Evolutionary conservation across 2,888 invertebrate species (phyloP), one percentile per base, ranked within the genome.

Genomic region (Seira musarum): DNA sequence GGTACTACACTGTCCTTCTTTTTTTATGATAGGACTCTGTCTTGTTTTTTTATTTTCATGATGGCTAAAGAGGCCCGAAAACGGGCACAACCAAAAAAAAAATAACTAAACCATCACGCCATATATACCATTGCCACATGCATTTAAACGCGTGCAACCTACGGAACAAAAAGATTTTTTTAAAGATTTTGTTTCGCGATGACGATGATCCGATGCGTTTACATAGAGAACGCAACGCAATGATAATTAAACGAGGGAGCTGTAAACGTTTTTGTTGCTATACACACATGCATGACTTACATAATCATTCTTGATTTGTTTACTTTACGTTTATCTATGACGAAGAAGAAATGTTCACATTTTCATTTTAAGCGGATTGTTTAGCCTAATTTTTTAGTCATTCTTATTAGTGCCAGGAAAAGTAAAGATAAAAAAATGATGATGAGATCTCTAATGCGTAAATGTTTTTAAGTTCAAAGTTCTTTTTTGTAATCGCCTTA

Each of bases 1-100:
- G 49, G 49, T 49, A 49, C 49, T n/a, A 49, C 15, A 49, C 49
- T 49, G 49, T n/a, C 49, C 49, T 13, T 49, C 49, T 49, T 49
- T 49, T n/a, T 49, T 49, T 49, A 5, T 49, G 15, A 49, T 3
- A 13, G 13, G 49, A 13, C 15, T 30, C 8, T 30, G n/a, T n/a
- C n/a, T n/a, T n/a, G n/a, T n/a, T n/a, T n/a, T n/a, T n/a, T n/a
- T 40, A 13, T 40, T 40, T 40, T 40, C 40, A 13, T 49, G 15
- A 49, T 49, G 49, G 49, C 30, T 8, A 49, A 49, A 13, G 49
- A 49, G 49, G 49, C 49, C 49, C 17, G 17, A 49, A n/a, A 49
- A 2, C 30, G 30, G 30, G 30, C 30, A 30, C 49, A 49, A 49
- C 15, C 3, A 49, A 49, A 49, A 3, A 49, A 49, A n/a, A 49